Evolutionary conservation across 53 echinoderm and acorn worm species (phyloP).

Genomic region (Holothuria leucospilota): DNA sequence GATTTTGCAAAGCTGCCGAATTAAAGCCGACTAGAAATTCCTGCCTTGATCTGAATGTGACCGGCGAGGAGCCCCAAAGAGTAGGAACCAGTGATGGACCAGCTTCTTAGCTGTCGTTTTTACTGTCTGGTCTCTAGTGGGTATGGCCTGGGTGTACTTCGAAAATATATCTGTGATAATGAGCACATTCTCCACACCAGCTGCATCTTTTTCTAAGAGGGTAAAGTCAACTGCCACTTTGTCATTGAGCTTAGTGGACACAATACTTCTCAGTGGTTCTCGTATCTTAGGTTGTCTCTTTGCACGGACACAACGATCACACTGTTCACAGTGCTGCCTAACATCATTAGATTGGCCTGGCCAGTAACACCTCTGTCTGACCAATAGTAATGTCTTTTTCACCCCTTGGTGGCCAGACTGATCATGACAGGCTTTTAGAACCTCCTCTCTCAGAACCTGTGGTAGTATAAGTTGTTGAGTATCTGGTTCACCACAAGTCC

Average conservation of each 20-base stretch:
- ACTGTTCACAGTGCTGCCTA: slow-evolving; percentile 29
- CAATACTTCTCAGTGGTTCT: slow-evolving; percentile 35
- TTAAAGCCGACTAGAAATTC: too few species aligned
- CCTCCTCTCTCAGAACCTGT: neutral
- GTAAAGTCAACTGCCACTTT: neutral
- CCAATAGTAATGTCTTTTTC: neutral
- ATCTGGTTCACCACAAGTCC: slow-evolving; percentile 9
- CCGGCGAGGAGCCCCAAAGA: too few species aligned
- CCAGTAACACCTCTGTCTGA: slow-evolving; percentile 3
- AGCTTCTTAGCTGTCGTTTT: too few species aligned
- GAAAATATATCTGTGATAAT: too few species aligned
- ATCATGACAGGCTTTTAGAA: slow-evolving; percentile 25
- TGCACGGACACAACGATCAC: slow-evolving; percentile 39
- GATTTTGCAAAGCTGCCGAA: too few species aligned
- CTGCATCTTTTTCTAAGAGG: neutral
- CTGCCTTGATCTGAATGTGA: too few species aligned
- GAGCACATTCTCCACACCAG: too few species aligned
- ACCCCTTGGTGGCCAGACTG: neutral
- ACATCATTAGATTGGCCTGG: neutral
- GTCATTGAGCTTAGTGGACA: too few species aligned
- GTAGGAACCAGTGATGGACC: too few species aligned
- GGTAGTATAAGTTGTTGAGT: slow-evolving; percentile 8
- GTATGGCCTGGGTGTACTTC: too few species aligned
- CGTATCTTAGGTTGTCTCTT: slow-evolving; percentile 24
- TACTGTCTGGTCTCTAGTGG: too few species aligned